Evolutionary conservation across 2,113 vertebrate genomes (phyloP), one percentile per base, ranked within the genome.

Genomic region (Pteronura brasiliensis): DNA sequence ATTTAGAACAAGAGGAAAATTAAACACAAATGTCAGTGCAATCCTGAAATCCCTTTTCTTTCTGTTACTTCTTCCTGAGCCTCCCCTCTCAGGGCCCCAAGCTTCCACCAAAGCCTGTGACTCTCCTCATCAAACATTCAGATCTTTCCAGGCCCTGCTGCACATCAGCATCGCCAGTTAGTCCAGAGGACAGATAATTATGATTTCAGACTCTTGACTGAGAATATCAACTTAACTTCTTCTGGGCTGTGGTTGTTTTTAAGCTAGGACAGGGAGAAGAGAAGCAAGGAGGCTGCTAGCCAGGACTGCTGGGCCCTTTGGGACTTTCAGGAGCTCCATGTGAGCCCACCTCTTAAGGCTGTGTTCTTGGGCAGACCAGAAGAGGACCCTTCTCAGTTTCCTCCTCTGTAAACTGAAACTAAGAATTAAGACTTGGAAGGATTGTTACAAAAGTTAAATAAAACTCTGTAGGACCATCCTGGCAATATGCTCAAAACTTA

Each of bases 21-120:
- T 88, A 97, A 97, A 98, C 94, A 97, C 97, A 98, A 98, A 98
- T 98, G 97, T 98, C 80, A 85, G 44, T 61, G 88, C 55, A 96
- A 81, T 96, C 72, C 47, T 8, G 11, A 88, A 96, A 96, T 76
- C 52, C 55, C 69, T 71, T 94, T 95, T 72, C 63, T 94, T 81
- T 65, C 57, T 86, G 9, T 88, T 39, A 90, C 81, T 31, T 80
- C 39, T 84, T 83, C 67, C 65, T 20, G 71, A 95, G 61, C 21
- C 88, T 93, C 31, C 57, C 27, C 27, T 92, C 59, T 63, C 31
- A 57, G 2, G 17, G 52, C 61, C 55, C 82, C 84, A 81, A 88
- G 55, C 55, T 76, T 10, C 81, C 92, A 36, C 31, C 34, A 59
- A 63, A 92, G 34, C 14, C 76, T 59, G 7, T 65, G 83, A 63